These are phyloP conservation scores for Bembecia ichneumoniformis DNA, from an alignment of 2,888 invertebrate genomes.

Conservation along the genomic window DNA sequence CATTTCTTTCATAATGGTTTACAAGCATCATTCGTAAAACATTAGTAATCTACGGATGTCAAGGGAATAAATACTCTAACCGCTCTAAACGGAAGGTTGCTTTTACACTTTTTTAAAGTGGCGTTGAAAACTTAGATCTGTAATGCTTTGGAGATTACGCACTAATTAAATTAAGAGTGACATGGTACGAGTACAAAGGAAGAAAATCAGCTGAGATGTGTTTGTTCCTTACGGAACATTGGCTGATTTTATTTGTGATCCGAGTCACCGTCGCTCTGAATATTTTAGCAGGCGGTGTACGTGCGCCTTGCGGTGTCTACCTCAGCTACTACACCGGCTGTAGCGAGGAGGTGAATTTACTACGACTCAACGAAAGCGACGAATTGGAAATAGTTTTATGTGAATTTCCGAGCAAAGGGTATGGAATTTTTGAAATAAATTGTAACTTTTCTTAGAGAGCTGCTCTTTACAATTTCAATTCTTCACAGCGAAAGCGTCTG, in stretches of 20 bases:
- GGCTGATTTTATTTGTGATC: constrained; percentile 31
- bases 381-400: constrained; percentile 30
- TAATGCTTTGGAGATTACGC: constrained; percentile 3
- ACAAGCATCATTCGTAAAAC: no score
- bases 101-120: no score
- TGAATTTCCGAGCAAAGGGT: constrained; percentile 23
- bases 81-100: no score
- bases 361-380: constrained; percentile 9
- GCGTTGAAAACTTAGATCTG: constrained; percentile 2
- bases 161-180: constrained; percentile 6
- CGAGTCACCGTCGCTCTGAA: constrained; percentile 22
- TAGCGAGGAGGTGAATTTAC: neutral
- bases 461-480: no score
- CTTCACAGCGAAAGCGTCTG: no score
- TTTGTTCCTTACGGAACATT: constrained; percentile 6
- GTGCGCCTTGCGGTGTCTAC: constrained; percentile 10
- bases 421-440: neutral
- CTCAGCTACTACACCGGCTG: neutral
- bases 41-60: no score
- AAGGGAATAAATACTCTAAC: no score
- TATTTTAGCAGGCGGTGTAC: constrained; percentile 31
- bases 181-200: constrained; percentile 1
- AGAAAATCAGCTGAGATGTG: neutral
- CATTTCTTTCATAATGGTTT: no score
- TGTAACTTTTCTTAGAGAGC: neutral